phyloP scores from a whole-genome alignment of 2,888 invertebrate genomes.

The Eurytoma adleriae region DNA sequence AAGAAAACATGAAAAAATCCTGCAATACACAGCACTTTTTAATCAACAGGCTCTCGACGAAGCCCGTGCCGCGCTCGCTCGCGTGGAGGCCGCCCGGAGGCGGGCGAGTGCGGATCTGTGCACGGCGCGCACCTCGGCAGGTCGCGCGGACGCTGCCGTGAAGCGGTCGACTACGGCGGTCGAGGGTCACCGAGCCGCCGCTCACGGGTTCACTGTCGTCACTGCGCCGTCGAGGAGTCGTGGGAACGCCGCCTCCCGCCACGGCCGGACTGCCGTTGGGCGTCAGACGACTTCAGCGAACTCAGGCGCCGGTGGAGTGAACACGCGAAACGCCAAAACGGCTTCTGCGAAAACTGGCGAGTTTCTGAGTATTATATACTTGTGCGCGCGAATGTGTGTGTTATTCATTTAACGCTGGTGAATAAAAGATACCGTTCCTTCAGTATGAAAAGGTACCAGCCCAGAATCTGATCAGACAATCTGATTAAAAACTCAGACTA shows the following conservation, averaged over 20 bases:
- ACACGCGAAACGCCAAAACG: constrained; percentile 64
- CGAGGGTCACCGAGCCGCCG: background rate
- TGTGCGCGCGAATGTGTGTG: too few species aligned
- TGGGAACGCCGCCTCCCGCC: constrained; percentile 70
- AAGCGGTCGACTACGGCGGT: background rate
- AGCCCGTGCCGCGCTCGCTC: background rate
- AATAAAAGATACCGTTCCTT: too few species aligned
- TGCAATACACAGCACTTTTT: too few species aligned
- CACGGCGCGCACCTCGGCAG: background rate
- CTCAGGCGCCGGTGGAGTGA: constrained; percentile 71
- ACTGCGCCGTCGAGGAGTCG: constrained; percentile 68
- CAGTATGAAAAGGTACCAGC: too few species aligned
- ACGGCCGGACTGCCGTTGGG: constrained; percentile 68
- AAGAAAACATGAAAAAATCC: too few species aligned
- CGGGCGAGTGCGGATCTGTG: too few species aligned
- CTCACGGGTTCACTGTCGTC: constrained; percentile 61
- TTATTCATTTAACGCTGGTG: too few species aligned
- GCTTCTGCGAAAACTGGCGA: constrained; percentile 68
- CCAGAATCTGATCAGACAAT: too few species aligned
- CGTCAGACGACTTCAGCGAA: constrained; percentile 68
- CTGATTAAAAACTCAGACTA: too few species aligned
- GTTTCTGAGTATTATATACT: background rate
- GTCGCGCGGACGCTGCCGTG: background rate
- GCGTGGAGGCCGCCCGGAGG: background rate
- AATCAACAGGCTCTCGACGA: too few species aligned